Evolutionary conservation across 2,888 invertebrate species (phyloP).

Genomic region (Drosophila nr. medialis): DNA sequence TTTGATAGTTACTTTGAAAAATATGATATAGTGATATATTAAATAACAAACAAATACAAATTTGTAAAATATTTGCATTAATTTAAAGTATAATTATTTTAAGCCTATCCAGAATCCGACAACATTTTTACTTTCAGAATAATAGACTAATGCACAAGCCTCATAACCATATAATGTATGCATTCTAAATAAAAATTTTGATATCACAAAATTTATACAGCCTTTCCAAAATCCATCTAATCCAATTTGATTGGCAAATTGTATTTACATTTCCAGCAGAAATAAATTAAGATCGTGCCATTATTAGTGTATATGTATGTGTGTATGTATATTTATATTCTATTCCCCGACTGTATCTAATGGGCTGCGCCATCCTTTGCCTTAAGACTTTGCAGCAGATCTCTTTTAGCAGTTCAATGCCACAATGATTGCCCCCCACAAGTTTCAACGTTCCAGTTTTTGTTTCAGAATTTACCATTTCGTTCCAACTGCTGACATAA

Average conservation of each 20-base stretch:
- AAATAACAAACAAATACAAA: not conserved
- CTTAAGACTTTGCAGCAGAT: slow-evolving; percentile 12
- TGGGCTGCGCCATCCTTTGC: slow-evolving; percentile 21
- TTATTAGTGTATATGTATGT: not conserved
- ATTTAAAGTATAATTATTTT: not conserved
- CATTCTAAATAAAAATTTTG: not conserved
- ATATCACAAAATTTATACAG: not conserved
- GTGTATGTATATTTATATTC: not conserved
- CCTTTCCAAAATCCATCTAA: slow-evolving; percentile 1
- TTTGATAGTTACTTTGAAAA: not conserved
- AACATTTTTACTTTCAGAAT: not conserved
- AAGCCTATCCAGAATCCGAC: not conserved
- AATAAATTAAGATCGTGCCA: slow-evolving; percentile 13
- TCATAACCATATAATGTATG: not conserved
- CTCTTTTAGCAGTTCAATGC: slow-evolving; percentile 36
- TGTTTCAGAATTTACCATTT: slow-evolving; percentile 58
- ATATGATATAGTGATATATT: not conserved
- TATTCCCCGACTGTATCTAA: not conserved
- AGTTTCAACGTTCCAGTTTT: slow-evolving; percentile 50
- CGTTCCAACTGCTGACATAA: slow-evolving; percentile 40
- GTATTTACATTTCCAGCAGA: not conserved
- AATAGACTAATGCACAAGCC: not conserved
- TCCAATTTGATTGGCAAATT: not conserved
- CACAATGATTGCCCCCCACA: slow-evolving; percentile 35
- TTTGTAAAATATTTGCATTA: not conserved